These are phyloP conservation scores for Drosophila quinaria DNA, from an alignment of 2,888 invertebrate genomes.

Conservation along the genomic window DNA sequence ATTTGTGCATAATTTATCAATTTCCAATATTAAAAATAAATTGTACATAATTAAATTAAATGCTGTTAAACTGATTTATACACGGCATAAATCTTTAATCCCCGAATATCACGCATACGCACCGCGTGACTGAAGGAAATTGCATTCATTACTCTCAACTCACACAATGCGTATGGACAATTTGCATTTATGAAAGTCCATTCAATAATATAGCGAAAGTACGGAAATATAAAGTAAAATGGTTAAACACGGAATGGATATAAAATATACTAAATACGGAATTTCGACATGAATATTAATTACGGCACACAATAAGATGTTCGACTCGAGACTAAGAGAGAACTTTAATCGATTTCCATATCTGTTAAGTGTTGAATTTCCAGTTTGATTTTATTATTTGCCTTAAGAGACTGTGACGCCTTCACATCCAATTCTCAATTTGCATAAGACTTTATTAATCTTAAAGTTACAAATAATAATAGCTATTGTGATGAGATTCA, in stretches of 20 bases:
- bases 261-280: neutral
- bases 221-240: neutral
- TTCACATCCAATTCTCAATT: constrained; percentile 14
- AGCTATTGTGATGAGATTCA: neutral
- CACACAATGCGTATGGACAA: constrained; percentile 3
- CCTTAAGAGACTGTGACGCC: constrained; percentile 14
- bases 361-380: constrained; percentile 18
- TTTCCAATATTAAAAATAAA: neutral
- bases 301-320: constrained; percentile 5
- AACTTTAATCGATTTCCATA: constrained; percentile 25
- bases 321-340: neutral
- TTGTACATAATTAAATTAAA: neutral
- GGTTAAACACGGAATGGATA: neutral
- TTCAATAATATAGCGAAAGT: neutral
- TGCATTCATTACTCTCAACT: constrained; percentile 13
- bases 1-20: neutral
- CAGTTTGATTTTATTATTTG: constrained; percentile 21
- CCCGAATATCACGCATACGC: constrained; percentile 39
- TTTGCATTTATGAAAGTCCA: constrained; percentile 8
- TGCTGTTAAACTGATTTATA: constrained; percentile 15
- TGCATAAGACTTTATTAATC: constrained; percentile 25
- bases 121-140: constrained; percentile 3
- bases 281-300: constrained; percentile 23
- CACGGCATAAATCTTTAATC: neutral
- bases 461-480: neutral